Evolutionary conservation across 2,113 vertebrate genomes (phyloP), one percentile per base, ranked within the genome.

Genomic region (Procavia capensis): DNA sequence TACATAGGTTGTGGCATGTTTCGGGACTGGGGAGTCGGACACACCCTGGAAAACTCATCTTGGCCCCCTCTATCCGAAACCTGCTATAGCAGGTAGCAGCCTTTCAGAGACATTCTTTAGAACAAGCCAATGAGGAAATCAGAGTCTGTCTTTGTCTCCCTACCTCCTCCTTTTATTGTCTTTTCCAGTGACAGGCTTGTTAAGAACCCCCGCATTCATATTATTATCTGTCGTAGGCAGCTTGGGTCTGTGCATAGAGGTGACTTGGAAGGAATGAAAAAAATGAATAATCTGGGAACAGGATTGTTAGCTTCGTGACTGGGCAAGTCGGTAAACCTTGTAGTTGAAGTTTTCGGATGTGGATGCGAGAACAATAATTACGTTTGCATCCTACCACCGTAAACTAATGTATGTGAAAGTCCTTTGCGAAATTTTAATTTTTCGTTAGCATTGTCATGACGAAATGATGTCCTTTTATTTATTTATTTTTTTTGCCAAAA

Each of bases 351-450:
- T 88, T 85, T 57, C 19, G 22, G 47, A 29, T 78, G n/a, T 85
- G 50, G 59, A 57, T 64, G 50, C 88, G 72, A 80, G 11, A 92
- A 63, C 63, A 45, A 3, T 36, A 63, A 47, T 84, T 80, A 24
- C 88, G 90, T 66, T 57, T 91, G 45, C 70, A 64, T 87, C 13
- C 6, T 76, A 3, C 59, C 54, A 91, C 13, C 63, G 0, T 91
- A 93, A 86, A 24, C 57, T 57, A 79, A 64, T 64, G 10, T 34
- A 50, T 94, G 54, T 83, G 68, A 66, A 66, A 39, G 64, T 47
- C 76, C 66, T 91, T 94, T 78, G 85, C 63, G 82, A 86, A 90
- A 64, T 95, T 61, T 31, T 92, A 2, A n/a, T 57, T 90, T 89
- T 66, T 83, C 0, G 41, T 76, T 34, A 47, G 76, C 24, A 19